Evolutionary conservation across 2,888 invertebrate genomes (phyloP).

Genomic region (Trisateles emortualis): DNA sequence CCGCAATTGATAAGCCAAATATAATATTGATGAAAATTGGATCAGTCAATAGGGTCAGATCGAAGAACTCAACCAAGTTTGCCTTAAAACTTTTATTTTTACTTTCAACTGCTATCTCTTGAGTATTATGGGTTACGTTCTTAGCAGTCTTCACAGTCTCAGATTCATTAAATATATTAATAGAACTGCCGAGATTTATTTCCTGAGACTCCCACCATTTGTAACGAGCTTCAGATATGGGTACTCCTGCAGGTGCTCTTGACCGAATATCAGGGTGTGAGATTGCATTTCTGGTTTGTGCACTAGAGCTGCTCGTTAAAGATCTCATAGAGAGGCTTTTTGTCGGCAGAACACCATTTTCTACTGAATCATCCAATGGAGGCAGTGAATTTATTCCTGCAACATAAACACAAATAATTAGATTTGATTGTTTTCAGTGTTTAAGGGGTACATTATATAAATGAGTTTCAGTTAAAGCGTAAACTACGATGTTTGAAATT

Average conservation of each 20-base stretch:
- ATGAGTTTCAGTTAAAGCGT: no score
- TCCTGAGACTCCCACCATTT: constrained; percentile 88
- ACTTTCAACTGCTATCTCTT: constrained; percentile 53
- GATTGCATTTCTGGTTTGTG: constrained; percentile 72
- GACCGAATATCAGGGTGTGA: constrained; percentile 78
- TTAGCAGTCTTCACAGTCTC: constrained; percentile 54
- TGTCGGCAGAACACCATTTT: constrained; percentile 58
- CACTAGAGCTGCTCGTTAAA: constrained; percentile 60
- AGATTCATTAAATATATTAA: constrained; percentile 85
- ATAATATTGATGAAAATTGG: constrained; percentile 90
- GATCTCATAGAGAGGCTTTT: constrained; percentile 79
- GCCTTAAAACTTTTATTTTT: constrained; percentile 55
- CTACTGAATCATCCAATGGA: constrained; percentile 54
- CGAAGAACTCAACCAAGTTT: constrained; percentile 86
- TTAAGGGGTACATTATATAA: neutral
- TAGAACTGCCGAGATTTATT: constrained; percentile 87
- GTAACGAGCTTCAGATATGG: constrained; percentile 65
- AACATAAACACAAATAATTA: constrained; percentile 31
- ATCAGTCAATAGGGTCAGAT: constrained; percentile 89
- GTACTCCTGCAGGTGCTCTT: constrained; percentile 56
- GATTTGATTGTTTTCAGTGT: neutral
- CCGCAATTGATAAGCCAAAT: constrained; percentile 89
- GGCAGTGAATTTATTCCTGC: constrained; percentile 60
- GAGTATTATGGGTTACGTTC: neutral
- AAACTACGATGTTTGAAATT: neutral